phyloP scores from a whole-genome alignment of 2,888 invertebrate genomes.

The Acrobasis suavella region DNA sequence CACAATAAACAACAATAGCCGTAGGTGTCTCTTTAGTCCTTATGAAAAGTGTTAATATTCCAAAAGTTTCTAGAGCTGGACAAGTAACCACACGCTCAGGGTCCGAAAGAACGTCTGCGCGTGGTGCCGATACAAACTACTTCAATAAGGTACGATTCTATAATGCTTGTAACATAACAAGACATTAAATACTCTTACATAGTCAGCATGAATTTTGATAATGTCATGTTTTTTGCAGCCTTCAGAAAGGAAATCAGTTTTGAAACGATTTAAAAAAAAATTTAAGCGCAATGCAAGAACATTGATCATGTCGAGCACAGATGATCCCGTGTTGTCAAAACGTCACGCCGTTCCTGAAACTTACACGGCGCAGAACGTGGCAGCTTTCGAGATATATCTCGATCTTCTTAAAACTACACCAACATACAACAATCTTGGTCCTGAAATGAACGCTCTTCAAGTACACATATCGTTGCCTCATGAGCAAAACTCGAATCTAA shows the following conservation, averaged over 20 bases:
- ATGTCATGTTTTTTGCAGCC: neutral
- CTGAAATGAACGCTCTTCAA: slow-evolving; percentile 53
- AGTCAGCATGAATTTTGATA: neutral
- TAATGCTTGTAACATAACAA: no score
- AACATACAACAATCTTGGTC: neutral
- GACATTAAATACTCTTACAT: no score
- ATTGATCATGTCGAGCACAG: neutral
- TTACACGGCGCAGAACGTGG: slow-evolving; percentile 7
- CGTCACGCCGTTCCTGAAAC: neutral
- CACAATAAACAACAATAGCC: neutral
- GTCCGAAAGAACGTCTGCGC: no score
- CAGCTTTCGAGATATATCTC: slow-evolving; percentile 8
- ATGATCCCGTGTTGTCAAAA: neutral
- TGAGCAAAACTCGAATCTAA: slow-evolving; percentile 39
- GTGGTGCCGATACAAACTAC: no score
- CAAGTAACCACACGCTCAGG: no score
- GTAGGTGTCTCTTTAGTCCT: no score
- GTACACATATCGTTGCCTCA: slow-evolving; percentile 62
- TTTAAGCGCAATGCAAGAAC: neutral
- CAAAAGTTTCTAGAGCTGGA: neutral
- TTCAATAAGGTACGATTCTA: no score
- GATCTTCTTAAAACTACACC: neutral
- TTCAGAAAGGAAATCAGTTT: neutral
- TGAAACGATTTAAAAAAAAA: neutral
- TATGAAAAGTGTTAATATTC: neutral